These are phyloP conservation scores for Polietes domitor DNA, from an alignment of 2,888 invertebrate genomes.

Conservation along the genomic window DNA sequence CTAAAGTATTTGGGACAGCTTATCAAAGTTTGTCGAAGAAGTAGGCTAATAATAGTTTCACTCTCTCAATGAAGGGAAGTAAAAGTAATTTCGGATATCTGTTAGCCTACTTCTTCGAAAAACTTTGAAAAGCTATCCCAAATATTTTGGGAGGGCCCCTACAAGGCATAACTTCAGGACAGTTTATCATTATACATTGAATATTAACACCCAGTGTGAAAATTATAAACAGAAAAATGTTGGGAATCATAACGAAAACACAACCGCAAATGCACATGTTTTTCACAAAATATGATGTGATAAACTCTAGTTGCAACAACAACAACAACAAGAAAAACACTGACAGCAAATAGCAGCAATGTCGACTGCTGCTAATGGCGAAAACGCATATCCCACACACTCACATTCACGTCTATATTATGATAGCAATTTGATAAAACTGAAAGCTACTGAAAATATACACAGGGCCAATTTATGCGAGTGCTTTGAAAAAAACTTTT, in stretches of 20 bases:
- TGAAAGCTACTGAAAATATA: not conserved
- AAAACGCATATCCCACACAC: not conserved
- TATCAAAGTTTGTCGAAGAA: too few relatives aligned
- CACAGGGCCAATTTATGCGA: not conserved
- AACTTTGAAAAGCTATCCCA: too few relatives aligned
- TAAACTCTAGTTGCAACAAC: not conserved
- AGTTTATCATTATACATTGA: not conserved
- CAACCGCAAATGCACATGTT: conserved; percentile 25
- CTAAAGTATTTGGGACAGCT: too few relatives aligned
- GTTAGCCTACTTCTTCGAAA: too few relatives aligned
- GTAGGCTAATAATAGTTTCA: too few relatives aligned
- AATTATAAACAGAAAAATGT: not conserved
- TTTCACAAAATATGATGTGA: conserved; percentile 3
- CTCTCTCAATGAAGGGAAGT: too few relatives aligned
- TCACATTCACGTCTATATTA: not conserved
- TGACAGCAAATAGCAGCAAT: not conserved
- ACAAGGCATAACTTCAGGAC: too few relatives aligned
- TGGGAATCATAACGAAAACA: not conserved
- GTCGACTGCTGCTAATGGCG: not conserved
- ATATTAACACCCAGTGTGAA: not conserved
- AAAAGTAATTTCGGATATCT: too few relatives aligned
- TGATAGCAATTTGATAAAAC: not conserved
- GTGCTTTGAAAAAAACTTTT: not conserved
- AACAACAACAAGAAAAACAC: not conserved
- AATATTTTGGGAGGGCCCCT: too few relatives aligned